Evolutionary conservation across 2,888 invertebrate genomes (phyloP).

Genomic region (Cyaniris semiargus): DNA sequence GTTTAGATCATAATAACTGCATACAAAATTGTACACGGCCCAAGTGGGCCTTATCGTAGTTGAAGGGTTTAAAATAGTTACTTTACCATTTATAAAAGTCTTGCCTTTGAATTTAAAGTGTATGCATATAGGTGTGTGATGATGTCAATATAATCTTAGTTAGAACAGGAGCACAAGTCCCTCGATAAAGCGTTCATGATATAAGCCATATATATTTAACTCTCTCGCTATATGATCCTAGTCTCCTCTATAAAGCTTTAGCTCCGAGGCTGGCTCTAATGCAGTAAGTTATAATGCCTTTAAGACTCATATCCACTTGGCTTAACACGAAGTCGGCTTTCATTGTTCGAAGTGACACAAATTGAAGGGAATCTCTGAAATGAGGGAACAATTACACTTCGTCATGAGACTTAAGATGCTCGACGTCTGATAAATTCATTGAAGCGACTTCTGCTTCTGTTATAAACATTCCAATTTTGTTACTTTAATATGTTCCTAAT

Average conservation of each 20-base stretch:
- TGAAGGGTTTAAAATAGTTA: too few relatives aligned
- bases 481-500: constrained; percentile 21
- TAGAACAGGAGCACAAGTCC: neutral
- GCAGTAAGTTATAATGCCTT: constrained; percentile 20
- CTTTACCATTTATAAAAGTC: neutral
- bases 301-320: constrained; percentile 19
- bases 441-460: constrained; percentile 9
- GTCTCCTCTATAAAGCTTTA: constrained; percentile 15
- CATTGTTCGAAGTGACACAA: constrained; percentile 18
- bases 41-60: too few relatives aligned
- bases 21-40: too few relatives aligned
- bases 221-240: neutral
- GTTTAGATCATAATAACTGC: too few relatives aligned
- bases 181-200: constrained; percentile 5
- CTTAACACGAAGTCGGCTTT: constrained; percentile 15
- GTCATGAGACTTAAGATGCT: constrained; percentile 6
- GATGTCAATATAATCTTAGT: neutral
- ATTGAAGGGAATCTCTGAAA: constrained; percentile 27
- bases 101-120: neutral
- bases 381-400: constrained; percentile 15
- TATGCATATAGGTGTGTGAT: neutral
- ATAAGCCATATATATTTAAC: neutral
- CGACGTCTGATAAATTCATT: constrained; percentile 16
- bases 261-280: constrained; percentile 4
- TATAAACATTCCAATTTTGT: constrained; percentile 27